phyloP scores from a whole-genome alignment of 2,113 vertebrate genomes.

The Halichoeres trimaculatus region DNA sequence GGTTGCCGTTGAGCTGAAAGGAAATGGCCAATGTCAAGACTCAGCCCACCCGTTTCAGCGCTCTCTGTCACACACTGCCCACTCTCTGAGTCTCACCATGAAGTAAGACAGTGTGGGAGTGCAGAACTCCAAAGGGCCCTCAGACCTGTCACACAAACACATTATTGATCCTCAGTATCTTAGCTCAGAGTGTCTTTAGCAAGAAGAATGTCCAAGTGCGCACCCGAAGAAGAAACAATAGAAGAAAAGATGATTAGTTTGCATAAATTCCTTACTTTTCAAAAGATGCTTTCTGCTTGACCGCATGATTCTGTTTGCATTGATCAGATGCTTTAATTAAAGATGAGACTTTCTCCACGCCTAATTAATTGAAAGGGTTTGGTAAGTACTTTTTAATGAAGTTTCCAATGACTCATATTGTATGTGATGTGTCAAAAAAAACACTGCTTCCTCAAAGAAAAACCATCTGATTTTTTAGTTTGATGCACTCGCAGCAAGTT shows the following conservation, averaged over 20 bases:
- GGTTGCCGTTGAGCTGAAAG: slow-evolving; percentile 33
- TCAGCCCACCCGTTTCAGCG: slow-evolving; percentile 60
- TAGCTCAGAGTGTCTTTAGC: slow-evolving; percentile 9
- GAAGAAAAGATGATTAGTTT: slow-evolving; percentile 8
- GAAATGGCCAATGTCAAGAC: slow-evolving; percentile 58
- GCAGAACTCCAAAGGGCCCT: slow-evolving; percentile 47
- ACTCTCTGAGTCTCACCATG: slow-evolving; percentile 42
- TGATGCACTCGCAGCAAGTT: slow-evolving; percentile 38
- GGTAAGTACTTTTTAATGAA: slow-evolving; percentile 14
- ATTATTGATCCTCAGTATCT: slow-evolving; percentile 45
- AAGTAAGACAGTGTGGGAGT: slow-evolving; percentile 57
- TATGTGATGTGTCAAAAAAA: slow-evolving; percentile 14
- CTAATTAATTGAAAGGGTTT: not conserved
- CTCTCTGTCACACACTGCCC: slow-evolving; percentile 65
- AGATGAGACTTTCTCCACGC: slow-evolving; percentile 4
- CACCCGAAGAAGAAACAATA: not conserved
- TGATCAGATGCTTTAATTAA: slow-evolving; percentile 30
- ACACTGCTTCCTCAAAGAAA: slow-evolving; percentile 28
- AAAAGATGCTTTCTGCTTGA: slow-evolving; percentile 1
- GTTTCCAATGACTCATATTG: not conserved
- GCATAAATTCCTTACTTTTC: slow-evolving; percentile 21
- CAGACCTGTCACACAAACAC: slow-evolving; percentile 53
- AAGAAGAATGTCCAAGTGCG: slow-evolving; percentile 1
- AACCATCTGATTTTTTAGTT: slow-evolving; percentile 22
- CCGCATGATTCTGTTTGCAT: slow-evolving; percentile 14